A percentile compares a stretch with the other conserved stretches of the same genome.
Evolutionary conservation across 92 coral and sea anemone genomes (phyloP).

Genomic region (Paramuricea clavata): DNA sequence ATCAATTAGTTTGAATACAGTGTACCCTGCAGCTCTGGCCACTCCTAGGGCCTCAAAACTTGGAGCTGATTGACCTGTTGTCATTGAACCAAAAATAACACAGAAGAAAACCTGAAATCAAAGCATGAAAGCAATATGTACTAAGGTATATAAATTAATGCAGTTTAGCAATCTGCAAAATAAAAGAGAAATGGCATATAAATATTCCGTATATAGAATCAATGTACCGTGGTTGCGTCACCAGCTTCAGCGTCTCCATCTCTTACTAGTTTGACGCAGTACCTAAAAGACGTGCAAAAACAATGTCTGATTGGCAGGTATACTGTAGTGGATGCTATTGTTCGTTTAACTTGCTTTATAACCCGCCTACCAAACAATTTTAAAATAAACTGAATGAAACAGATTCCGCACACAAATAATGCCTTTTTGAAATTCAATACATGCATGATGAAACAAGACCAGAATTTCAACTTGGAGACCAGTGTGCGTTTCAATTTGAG

Average conservation of each 20-base stretch:
- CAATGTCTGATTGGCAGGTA: too few relatives aligned
- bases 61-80: slow-evolving; percentile 18
- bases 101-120: slow-evolving; percentile 1
- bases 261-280: slow-evolving; percentile 4
- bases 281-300: not conserved
- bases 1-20: slow-evolving; percentile 15
- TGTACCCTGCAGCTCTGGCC: slow-evolving; percentile 6
- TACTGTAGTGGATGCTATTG: too few relatives aligned
- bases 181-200: not conserved
- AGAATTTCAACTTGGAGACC: too few relatives aligned
- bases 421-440: too few relatives aligned
- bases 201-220: not conserved
- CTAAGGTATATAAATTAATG: not conserved
- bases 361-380: too few relatives aligned
- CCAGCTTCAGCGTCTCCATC: not conserved
- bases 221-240: not conserved
- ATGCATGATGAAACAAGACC: too few relatives aligned
- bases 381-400: too few relatives aligned
- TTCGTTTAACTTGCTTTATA: too few relatives aligned
- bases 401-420: too few relatives aligned
- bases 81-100: slow-evolving; percentile 4
- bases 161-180: not conserved
- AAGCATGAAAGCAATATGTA: not conserved
- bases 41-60: slow-evolving; percentile 8
- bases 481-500: too few relatives aligned